Percentiles rank a stretch among this genome's conserved stretches.
phyloP scores from a whole-genome alignment of 2,113 vertebrate species.

The Bungarus multicinctus region DNA sequence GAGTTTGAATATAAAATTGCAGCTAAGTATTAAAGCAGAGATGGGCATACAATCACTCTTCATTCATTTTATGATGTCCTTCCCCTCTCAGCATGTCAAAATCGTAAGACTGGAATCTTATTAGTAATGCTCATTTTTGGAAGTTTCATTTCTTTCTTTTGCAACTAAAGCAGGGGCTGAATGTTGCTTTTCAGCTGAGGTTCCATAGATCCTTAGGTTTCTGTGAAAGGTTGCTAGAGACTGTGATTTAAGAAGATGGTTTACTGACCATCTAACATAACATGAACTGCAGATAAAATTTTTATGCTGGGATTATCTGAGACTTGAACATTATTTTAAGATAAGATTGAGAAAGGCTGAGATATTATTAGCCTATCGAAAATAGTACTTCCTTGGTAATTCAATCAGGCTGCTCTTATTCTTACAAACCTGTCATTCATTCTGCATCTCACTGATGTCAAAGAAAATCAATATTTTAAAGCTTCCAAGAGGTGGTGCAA shows the following conservation, averaged over 20 bases:
- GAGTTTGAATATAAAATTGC: neutral
- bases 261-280: neutral
- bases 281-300: neutral
- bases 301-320: neutral
- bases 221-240: neutral
- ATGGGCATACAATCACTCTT: neutral
- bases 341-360: neutral
- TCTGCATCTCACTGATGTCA: neutral
- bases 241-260: neutral
- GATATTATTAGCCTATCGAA: neutral
- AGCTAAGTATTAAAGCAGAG: neutral
- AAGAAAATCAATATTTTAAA: neutral
- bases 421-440: neutral
- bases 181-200: neutral
- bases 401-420: neutral
- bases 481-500: neutral
- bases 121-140: neutral
- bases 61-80: neutral
- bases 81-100: neutral
- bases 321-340: neutral
- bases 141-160: neutral
- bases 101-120: neutral
- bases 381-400: neutral
- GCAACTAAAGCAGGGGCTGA: neutral
- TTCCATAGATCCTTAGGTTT: neutral